Percentiles rank a stretch among this genome's conserved stretches.
Conservation (phyloP, 2,888 invertebrate species). For the Beris morrisii region DNA sequence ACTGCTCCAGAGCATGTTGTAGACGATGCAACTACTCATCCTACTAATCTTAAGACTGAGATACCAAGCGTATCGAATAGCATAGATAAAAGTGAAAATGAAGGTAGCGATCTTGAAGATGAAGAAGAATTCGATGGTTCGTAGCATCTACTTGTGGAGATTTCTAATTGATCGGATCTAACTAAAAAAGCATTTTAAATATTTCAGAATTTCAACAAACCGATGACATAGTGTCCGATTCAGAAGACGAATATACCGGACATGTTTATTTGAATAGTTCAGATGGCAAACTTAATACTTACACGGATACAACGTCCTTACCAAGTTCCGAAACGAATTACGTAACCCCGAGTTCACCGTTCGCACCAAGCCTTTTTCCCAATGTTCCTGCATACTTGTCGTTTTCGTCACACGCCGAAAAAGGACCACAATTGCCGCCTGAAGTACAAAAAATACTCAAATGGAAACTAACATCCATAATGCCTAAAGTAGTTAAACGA, state of each 20-base stretch:
- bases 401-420: conserved; percentile 70
- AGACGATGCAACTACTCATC: neutral
- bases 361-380: conserved; percentile 67
- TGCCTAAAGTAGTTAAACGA: conserved; percentile 89
- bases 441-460: conserved; percentile 79
- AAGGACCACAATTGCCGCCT: conserved; percentile 65
- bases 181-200: neutral
- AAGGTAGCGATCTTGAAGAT: conserved; percentile 30
- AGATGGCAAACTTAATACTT: neutral
- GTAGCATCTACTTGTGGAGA: neutral
- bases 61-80: conserved; percentile 19
- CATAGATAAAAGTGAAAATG: conserved; percentile 19
- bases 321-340: neutral
- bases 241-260: conserved; percentile 36
- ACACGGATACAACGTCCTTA: neutral
- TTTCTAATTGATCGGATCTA: neutral
- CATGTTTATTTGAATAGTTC: conserved; percentile 15
- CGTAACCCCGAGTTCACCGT: conserved; percentile 48
- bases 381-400: conserved; percentile 77
- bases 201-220: too few species aligned
- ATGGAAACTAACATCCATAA: conserved; percentile 94
- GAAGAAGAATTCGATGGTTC: conserved; percentile 25
- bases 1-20: neutral
- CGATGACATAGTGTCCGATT: conserved; percentile 20
- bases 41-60: conserved; percentile 19